Conservation (phyloP, 2,888 invertebrate genomes). For the Spilarctia lutea region DNA sequence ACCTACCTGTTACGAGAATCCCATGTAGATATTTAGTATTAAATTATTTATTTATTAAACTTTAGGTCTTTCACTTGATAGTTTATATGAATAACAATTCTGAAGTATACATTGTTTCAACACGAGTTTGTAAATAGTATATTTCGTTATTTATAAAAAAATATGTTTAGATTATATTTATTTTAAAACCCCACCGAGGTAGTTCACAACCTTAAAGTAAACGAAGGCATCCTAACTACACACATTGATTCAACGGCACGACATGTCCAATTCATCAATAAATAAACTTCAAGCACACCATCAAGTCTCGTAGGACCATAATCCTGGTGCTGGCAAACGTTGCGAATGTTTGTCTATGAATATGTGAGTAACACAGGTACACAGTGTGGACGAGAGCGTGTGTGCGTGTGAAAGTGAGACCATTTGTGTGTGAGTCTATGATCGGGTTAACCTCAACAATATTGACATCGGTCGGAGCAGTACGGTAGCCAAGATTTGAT, state of each 20-base stretch:
- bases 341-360: slow-evolving; percentile 11
- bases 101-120: too few species aligned
- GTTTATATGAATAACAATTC: too few species aligned
- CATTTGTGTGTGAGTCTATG: background rate
- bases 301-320: slow-evolving; percentile 11
- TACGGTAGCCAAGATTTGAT: background rate
- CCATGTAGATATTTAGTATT: too few species aligned
- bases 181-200: background rate
- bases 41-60: too few species aligned
- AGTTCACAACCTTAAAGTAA: background rate
- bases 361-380: slow-evolving; percentile 2
- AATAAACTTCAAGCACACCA: background rate
- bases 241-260: background rate
- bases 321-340: slow-evolving; percentile 4
- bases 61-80: too few species aligned
- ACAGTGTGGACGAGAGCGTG: background rate
- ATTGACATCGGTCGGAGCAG: slow-evolving; percentile 23
- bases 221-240: background rate
- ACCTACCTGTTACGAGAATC: too few species aligned
- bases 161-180: background rate
- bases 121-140: too few species aligned
- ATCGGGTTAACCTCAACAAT: slow-evolving; percentile 34
- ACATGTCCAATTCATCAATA: slow-evolving; percentile 11
- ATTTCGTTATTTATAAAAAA: background rate
- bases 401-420: background rate